Conservation (phyloP, 2,797 vertebrate genomes). For the Parauchenoglanis punctatus region DNA sequence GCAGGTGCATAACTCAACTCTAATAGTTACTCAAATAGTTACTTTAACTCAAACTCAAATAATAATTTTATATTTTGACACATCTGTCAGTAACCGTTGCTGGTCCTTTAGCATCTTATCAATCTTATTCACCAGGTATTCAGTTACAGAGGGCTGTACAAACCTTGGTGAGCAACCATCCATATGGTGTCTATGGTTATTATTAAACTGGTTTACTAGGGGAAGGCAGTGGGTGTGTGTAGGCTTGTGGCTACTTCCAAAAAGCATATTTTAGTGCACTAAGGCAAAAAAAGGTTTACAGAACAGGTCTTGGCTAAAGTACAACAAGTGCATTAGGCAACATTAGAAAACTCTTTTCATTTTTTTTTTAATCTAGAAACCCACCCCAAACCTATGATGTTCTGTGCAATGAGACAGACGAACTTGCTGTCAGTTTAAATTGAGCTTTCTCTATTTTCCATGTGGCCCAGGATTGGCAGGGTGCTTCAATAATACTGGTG, state of each 20-base stretch:
- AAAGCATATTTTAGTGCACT: neutral
- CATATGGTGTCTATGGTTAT: neutral
- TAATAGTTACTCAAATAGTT: neutral
- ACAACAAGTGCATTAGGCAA: neutral
- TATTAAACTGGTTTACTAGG: neutral
- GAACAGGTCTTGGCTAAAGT: neutral
- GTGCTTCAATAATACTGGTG: conserved; percentile 33
- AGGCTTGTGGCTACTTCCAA: neutral
- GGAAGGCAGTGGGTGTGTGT: neutral
- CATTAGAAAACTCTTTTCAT: neutral
- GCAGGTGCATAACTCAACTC: neutral
- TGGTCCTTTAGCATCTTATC: neutral
- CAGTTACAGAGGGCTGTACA: neutral
- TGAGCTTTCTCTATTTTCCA: conserved; percentile 6
- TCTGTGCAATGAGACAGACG: neutral
- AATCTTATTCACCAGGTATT: neutral
- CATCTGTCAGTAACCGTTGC: neutral
- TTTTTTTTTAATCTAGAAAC: neutral
- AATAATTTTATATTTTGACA: no score
- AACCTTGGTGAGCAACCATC: neutral
- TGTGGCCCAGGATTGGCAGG: neutral
- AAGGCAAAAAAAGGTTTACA: neutral
- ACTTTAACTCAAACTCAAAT: no score
- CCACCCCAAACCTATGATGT: neutral
- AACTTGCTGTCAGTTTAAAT: conserved; percentile 5